Percentiles rank a stretch among this genome's conserved stretches.
Conservation (phyloP, 1,140 invertebrate species). For the Akabosia matsudoensis region DNA sequence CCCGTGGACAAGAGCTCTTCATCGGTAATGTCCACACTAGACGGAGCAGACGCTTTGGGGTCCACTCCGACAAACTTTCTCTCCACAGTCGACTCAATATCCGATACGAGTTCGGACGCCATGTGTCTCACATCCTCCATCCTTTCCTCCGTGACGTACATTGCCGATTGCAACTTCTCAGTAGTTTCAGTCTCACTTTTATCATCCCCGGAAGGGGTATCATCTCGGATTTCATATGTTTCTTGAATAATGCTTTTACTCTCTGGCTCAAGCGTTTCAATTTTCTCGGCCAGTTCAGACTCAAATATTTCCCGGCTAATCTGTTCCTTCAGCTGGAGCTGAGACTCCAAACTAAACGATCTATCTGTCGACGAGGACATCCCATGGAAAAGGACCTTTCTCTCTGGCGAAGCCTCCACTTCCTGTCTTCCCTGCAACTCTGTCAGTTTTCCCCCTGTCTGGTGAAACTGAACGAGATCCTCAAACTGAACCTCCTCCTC, state of each 20-base stretch:
- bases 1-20: conserved; percentile 64
- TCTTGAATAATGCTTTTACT: conserved; percentile 39
- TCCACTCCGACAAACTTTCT: conserved; percentile 28
- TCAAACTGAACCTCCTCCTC: conserved; percentile 32
- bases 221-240: neutral
- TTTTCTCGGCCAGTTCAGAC: conserved; percentile 51
- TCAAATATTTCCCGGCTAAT: conserved; percentile 52
- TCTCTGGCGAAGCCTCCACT: conserved; percentile 56
- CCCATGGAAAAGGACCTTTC: conserved; percentile 49
- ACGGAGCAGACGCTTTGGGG: conserved; percentile 54
- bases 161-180: conserved; percentile 20
- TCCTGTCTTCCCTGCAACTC: conserved; percentile 57
- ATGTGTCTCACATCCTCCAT: conserved; percentile 35
- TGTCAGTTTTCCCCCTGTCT: conserved; percentile 53
- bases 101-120: conserved; percentile 22
- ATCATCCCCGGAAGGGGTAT: neutral
- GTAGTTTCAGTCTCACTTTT: conserved; percentile 39
- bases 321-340: conserved; percentile 49
- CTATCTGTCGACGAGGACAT: neutral
- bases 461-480: conserved; percentile 28
- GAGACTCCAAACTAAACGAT: conserved; percentile 29
- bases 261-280: conserved; percentile 50
- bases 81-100: conserved; percentile 38
- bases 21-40: conserved; percentile 65
- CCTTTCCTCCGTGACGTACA: conserved; percentile 26